These are phyloP conservation scores for Typhlichthys subterraneus DNA, from an alignment of 2,797 vertebrate species.

Conservation along the genomic window DNA sequence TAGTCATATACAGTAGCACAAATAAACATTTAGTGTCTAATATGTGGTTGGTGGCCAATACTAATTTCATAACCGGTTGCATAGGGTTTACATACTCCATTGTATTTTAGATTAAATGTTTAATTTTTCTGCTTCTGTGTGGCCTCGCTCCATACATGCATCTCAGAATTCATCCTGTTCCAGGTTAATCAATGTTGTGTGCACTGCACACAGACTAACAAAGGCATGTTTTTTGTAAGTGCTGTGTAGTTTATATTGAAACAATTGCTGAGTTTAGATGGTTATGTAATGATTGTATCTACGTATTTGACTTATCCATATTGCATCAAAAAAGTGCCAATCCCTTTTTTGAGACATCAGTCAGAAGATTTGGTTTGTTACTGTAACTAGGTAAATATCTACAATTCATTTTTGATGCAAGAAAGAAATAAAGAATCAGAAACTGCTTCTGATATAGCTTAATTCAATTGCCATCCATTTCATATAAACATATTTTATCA, in stretches of 20 bases:
- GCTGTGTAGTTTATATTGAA: conserved; percentile 32
- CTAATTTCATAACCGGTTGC: background rate
- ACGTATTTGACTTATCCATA: conserved; percentile 52
- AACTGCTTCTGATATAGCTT: conserved; percentile 17
- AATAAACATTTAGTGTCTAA: too few relatives aligned
- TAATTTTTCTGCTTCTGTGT: conserved; percentile 14
- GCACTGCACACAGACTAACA: conserved; percentile 15
- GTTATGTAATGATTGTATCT: conserved; percentile 47
- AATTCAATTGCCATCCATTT: background rate
- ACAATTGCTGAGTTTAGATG: conserved; percentile 40
- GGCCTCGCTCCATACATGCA: conserved; percentile 23
- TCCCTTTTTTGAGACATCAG: conserved; percentile 57
- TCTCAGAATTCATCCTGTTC: conserved; percentile 10
- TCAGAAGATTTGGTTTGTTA: conserved; percentile 37
- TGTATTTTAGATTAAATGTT: too few relatives aligned
- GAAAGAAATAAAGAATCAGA: conserved; percentile 17
- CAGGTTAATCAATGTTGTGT: conserved; percentile 37
- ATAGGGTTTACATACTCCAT: conserved; percentile 4
- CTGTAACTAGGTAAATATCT: conserved; percentile 61
- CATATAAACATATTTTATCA: background rate
- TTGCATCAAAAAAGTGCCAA: conserved; percentile 60
- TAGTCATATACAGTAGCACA: too few relatives aligned
- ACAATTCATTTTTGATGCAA: conserved; percentile 33
- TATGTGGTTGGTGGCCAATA: too few relatives aligned
- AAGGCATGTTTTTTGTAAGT: conserved; percentile 26